Evolutionary conservation across 2,113 vertebrate genomes (phyloP).

Genomic region (Passer montanus): DNA sequence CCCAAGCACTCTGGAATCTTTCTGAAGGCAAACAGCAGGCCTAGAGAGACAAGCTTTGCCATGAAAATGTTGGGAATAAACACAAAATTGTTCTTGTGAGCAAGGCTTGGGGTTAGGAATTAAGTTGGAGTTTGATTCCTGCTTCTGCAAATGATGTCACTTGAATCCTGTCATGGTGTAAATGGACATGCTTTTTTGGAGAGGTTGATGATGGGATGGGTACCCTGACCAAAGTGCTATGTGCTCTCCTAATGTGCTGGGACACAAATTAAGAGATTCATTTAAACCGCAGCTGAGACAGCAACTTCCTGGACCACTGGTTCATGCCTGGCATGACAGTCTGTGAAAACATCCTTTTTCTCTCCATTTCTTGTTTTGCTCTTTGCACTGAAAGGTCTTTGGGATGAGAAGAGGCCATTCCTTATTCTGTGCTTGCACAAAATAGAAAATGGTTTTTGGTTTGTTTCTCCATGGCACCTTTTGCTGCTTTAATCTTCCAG

Average conservation of each 20-base stretch:
- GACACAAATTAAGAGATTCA: background rate
- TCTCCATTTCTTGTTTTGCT: background rate
- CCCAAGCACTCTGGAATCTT: slow-evolving; percentile 8
- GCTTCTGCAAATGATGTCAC: background rate
- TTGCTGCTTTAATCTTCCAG: background rate
- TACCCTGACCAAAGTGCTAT: fast-evolving
- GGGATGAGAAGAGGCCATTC: background rate
- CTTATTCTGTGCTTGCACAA: background rate
- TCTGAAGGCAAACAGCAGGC: background rate
- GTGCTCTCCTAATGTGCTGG: background rate
- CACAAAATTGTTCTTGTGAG: background rate
- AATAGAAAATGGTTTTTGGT: background rate
- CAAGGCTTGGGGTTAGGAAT: background rate
- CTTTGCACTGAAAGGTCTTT: background rate
- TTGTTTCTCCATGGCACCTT: fast-evolving
- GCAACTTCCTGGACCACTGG: background rate
- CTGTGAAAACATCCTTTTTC: background rate
- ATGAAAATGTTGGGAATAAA: background rate
- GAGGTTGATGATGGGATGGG: background rate
- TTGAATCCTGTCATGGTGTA: background rate
- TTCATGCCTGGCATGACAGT: background rate
- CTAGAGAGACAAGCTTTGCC: background rate
- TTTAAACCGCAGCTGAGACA: background rate
- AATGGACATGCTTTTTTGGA: background rate
- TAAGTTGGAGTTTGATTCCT: background rate